phyloP scores from a whole-genome alignment of 2,113 vertebrate species.

The Actenoides lindsayi region DNA sequence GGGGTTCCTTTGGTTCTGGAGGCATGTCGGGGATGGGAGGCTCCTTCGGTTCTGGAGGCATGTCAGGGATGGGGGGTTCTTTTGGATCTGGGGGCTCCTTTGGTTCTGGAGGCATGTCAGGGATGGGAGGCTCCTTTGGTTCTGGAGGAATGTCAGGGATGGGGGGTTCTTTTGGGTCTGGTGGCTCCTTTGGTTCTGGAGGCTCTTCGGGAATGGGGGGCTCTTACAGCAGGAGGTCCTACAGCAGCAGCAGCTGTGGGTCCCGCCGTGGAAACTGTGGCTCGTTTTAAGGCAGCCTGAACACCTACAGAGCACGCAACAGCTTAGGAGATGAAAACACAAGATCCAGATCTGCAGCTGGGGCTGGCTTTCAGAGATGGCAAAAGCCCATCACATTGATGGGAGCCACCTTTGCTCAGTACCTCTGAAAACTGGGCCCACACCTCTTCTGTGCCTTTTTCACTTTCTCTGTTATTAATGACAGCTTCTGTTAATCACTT shows the following conservation, averaged over 20 bases:
- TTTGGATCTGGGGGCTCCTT: neutral
- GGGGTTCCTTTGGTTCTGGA: neutral
- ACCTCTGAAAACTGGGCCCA: neutral
- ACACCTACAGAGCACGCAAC: fast-evolving
- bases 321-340: fast-evolving
- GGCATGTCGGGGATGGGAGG: neutral
- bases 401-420: neutral
- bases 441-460: neutral
- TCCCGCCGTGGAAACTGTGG: neutral
- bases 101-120: neutral
- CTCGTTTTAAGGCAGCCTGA: neutral
- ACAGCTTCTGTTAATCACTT: neutral
- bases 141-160: neutral
- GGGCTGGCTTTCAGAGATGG: neutral
- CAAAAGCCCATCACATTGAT: neutral
- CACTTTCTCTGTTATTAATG: neutral
- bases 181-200: neutral
- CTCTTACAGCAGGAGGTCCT: neutral
- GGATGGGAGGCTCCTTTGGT: neutral
- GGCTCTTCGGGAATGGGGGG: neutral
- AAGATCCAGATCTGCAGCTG: fast-evolving
- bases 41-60: neutral
- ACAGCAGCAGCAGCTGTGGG: neutral
- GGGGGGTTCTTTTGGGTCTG: neutral
- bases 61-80: neutral